phyloP scores from a whole-genome alignment of 2,797 vertebrate genomes.

The Silurus aristotelis region DNA sequence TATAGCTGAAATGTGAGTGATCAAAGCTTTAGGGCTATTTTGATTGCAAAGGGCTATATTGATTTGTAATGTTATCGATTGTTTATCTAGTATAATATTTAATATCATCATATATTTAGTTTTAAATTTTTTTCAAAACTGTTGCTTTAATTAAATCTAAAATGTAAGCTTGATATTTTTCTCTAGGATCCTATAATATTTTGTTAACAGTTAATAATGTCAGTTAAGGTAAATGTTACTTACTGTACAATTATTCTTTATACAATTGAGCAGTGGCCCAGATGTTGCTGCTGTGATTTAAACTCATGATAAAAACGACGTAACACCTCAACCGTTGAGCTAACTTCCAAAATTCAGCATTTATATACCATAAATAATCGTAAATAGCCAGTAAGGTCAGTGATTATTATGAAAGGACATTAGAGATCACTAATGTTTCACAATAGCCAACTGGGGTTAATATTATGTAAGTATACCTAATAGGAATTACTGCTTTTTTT shows the following conservation, averaged over 20 bases:
- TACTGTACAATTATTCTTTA: too few relatives aligned
- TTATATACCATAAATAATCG: background rate
- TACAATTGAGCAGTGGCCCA: too few relatives aligned
- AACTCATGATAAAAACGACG: too few relatives aligned
- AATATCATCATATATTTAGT: too few relatives aligned
- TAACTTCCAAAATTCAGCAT: background rate
- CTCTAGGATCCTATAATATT: too few relatives aligned
- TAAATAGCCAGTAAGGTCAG: background rate
- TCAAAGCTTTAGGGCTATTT: background rate
- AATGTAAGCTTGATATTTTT: background rate
- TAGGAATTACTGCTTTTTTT: background rate
- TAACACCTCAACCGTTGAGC: too few relatives aligned
- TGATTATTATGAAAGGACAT: background rate
- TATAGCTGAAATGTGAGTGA: conserved; percentile 17
- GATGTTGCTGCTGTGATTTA: too few relatives aligned
- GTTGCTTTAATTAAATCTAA: background rate
- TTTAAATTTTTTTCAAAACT: too few relatives aligned
- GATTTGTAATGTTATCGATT: background rate
- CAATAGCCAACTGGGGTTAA: background rate
- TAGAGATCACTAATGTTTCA: background rate
- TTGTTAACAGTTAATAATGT: background rate
- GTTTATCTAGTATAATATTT: background rate
- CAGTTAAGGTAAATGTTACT: too few relatives aligned
- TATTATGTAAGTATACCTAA: background rate
- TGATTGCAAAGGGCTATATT: background rate